Conservation (phyloP, 2,888 invertebrate genomes). For the Erynnis tages region DNA sequence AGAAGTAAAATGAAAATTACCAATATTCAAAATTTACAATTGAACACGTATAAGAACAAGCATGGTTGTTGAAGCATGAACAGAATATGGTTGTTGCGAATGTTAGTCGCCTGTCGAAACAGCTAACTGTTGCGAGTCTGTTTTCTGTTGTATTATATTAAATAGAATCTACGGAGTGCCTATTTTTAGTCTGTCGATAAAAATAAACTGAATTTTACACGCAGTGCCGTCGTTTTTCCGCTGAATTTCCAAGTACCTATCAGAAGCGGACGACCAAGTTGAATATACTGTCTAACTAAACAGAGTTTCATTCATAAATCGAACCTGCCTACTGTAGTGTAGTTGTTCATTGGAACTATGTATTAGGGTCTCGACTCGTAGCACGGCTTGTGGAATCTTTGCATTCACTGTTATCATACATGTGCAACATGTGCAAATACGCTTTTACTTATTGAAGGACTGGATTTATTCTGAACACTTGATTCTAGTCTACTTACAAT, state of each 20-base stretch:
- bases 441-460: conserved; percentile 29
- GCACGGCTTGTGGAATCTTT: conserved; percentile 26
- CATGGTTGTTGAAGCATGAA: no score
- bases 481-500: background rate
- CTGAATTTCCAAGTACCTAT: background rate
- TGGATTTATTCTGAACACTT: conserved; percentile 13
- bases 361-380: conserved; percentile 21
- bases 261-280: background rate
- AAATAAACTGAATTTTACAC: background rate
- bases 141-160: no score
- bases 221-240: background rate
- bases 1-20: no score
- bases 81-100: no score
- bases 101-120: no score
- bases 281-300: conserved; percentile 17
- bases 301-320: conserved; percentile 34
- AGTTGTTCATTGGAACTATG: conserved; percentile 27
- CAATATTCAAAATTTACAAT: no score
- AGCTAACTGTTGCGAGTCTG: no score
- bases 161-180: no score
- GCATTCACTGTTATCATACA: conserved; percentile 28
- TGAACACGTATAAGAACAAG: no score
- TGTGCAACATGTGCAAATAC: conserved; percentile 29
- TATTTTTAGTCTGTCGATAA: background rate
- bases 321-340: conserved; percentile 8